Evolutionary conservation across 2,797 vertebrate species (phyloP), one percentile per base, ranked within the genome.

Genomic region (Lacerta viridis): DNA sequence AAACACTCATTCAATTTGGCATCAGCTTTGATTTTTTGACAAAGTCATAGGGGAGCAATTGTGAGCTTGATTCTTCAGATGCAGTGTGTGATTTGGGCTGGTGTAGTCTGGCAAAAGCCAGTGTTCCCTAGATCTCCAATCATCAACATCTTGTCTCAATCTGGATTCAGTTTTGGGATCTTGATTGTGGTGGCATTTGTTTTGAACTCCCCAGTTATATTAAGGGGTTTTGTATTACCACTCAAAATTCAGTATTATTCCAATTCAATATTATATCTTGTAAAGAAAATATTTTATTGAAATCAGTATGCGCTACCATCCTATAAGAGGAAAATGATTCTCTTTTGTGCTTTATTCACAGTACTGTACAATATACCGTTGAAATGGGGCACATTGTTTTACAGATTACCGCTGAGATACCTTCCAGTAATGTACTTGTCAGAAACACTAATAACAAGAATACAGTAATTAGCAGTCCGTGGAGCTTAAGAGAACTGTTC

Each of bases 401-500:
- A 20, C 66, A 75, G 85, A 39, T 0, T 68, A 55, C 29, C 89
- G 79, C 80, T 20, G 68, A 80, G 89, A 71, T 77, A 81, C 77
- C 13, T 15, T n/a, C 29, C 29, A 3, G 23, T 59, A 11, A 13
- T 23, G 78, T 20, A 55, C 9, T 64, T 29, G 41, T 46, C 25
- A n/a, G 39, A n/a, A 9, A 2, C 41, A 46, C 81, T n/a, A 83
- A 43, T 68, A 25, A 43, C 13, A 55, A 55, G 25, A 83, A 55
- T 27, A 29, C 33, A 74, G 13, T 79, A 79, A 76, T 11, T 50
- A 91, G 15, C 76, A 17, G 55, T 79, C 89, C 33, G 15, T 78
- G 77, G 83, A 81, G 7, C 1, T 6, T 93, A 66, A 29, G 61
- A 66, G 72, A 85, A 77, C 80, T 13, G 23, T 86, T 55, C 84